phyloP scores from a whole-genome alignment of 2,113 vertebrate species.

The Ranitomeya variabilis region DNA sequence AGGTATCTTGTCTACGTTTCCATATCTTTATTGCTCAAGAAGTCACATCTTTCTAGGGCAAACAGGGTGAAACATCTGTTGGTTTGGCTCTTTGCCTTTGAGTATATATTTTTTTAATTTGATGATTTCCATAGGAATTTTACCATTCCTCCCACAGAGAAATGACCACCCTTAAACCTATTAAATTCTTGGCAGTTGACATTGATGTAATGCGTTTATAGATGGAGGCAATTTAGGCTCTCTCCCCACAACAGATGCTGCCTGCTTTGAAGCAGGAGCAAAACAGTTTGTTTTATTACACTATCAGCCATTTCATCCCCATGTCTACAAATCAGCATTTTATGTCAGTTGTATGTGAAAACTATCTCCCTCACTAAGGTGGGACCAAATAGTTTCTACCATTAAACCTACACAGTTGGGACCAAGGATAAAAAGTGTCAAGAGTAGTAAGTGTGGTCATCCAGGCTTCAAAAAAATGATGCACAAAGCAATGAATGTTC shows the following conservation, averaged over 20 bases:
- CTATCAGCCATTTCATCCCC: conserved; percentile 25
- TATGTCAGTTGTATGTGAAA: conserved; percentile 13
- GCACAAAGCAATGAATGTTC: not conserved
- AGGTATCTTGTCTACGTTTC: not conserved
- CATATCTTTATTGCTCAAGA: conserved; percentile 39
- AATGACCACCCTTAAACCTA: conserved; percentile 59
- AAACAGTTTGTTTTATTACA: conserved; percentile 52
- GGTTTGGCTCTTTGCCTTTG: conserved; percentile 40
- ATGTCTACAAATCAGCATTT: conserved; percentile 23
- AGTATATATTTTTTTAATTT: conserved; percentile 54
- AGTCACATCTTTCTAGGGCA: conserved; percentile 45
- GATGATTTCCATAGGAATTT: conserved; percentile 55
- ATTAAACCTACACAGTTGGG: not conserved
- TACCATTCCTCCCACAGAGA: conserved; percentile 52
- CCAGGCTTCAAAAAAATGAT: not conserved
- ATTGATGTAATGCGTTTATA: conserved; percentile 52
- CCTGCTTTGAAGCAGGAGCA: conserved; percentile 49
- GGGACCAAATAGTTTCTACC: not conserved
- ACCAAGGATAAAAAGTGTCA: not conserved
- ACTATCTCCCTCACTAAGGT: conserved; percentile 16
- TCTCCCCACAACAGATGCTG: conserved; percentile 55
- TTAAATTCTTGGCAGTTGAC: conserved; percentile 57
- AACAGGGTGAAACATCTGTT: conserved; percentile 57
- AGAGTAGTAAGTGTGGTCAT: not conserved
- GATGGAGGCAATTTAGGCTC: conserved; percentile 55